phyloP scores from a whole-genome alignment of 2,888 invertebrate species.

The Hetaerina titia region DNA sequence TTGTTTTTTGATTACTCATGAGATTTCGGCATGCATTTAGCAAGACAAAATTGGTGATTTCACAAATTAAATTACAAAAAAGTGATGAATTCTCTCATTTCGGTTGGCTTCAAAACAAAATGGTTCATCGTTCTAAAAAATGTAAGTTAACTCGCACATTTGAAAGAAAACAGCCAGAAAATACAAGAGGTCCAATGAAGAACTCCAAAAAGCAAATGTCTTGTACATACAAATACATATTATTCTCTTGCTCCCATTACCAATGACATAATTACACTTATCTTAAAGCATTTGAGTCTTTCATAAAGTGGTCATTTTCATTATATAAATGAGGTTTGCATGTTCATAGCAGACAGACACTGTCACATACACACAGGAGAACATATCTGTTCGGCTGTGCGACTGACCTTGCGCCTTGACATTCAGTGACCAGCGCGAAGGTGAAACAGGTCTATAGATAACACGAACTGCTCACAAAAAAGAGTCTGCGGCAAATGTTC shows the following conservation, averaged over 20 bases:
- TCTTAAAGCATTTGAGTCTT: background rate
- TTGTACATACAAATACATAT: background rate
- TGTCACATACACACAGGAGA: background rate
- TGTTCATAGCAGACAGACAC: background rate
- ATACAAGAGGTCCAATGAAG: background rate
- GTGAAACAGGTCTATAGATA: constrained; percentile 31
- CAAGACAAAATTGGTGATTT: background rate
- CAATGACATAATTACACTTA: constrained; percentile 11
- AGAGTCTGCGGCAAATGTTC: background rate
- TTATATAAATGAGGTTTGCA: background rate
- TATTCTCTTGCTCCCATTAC: constrained; percentile 32
- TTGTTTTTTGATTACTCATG: background rate
- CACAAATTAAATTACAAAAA: background rate
- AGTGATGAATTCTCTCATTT: background rate
- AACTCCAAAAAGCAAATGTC: background rate
- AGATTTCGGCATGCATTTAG: background rate
- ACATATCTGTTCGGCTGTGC: background rate
- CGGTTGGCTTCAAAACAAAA: background rate
- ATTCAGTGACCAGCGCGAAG: constrained; percentile 35
- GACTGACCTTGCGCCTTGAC: constrained; percentile 19
- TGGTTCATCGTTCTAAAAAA: background rate
- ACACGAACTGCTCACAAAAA: background rate
- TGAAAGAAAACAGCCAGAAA: background rate
- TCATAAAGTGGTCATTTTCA: constrained; percentile 11
- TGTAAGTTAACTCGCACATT: background rate